phyloP scores from a whole-genome alignment of 2,797 vertebrate genomes.

The Ctenopoma multispine region DNA sequence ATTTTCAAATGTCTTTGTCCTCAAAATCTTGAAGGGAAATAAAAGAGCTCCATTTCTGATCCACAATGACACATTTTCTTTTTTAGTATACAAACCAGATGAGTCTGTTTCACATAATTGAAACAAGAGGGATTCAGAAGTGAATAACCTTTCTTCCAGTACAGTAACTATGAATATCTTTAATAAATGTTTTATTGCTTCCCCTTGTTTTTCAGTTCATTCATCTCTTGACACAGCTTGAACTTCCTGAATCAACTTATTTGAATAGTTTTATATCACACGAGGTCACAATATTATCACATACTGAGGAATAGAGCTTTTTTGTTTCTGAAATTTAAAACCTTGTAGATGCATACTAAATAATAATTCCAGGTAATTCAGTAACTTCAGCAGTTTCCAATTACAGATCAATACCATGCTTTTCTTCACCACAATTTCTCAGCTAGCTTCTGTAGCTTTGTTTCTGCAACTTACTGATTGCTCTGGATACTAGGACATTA shows the following conservation, averaged over 20 bases:
- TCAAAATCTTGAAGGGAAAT: neutral
- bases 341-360: neutral
- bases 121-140: neutral
- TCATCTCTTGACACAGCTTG: neutral
- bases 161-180: neutral
- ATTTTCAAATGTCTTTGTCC: conserved; percentile 13
- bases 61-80: neutral
- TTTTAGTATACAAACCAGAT: neutral
- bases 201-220: neutral
- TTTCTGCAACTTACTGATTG: conserved; percentile 12
- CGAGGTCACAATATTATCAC: neutral
- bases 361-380: neutral
- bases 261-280: neutral
- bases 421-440: neutral
- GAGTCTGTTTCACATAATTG: neutral
- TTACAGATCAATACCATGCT: neutral
- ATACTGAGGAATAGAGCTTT: neutral
- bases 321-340: neutral
- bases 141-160: neutral
- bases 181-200: neutral
- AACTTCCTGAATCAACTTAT: neutral
- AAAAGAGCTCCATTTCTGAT: conserved; percentile 13
- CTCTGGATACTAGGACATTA: neutral
- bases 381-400: neutral
- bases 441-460: no score